Base-by-base conservation (phyloP, 2,888 invertebrate species). In the Pimpla rufipes region DNA sequence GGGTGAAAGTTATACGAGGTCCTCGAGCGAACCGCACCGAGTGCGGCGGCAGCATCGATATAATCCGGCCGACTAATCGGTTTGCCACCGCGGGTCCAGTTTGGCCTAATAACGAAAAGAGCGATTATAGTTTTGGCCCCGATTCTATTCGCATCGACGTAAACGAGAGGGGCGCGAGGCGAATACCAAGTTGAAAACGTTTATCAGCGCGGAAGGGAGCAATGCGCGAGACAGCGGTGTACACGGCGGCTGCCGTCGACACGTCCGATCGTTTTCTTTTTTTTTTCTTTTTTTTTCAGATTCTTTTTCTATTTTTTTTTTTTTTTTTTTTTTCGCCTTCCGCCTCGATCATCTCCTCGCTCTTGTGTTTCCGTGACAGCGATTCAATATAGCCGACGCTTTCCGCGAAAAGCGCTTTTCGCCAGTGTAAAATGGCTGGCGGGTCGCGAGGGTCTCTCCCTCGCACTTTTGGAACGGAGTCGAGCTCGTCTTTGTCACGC, bases 401-500 rank as follows among this genome's bases (percentile, higher is more conserved):
- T 81, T 76, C 57, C 57, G 57, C 59, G 75, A 75, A 76, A 76
- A 79, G 42, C 50, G 75, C 83, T 83, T 81, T 76, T n/a, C n/a
- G 71, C 71, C 78, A 86, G 79, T 84, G 68, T 80, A 84, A 87
- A 86, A 85, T 79, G 74, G 73, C 82, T 80, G 78, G 13, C 21
- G 11, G 23, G 75, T 29, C 29, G 67, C 52, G 64, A 66, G 45
- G 37, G 21, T 78, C 52, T 66, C 42, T 81, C 64, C 47, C 64
- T 45, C 64, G 59, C 21, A 13, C 35, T 40, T 23, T 47, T n/a
- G 13, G 8, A n/a, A n/a, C n/a, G n/a, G n/a, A n/a, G n/a, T 47
- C 40, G 10, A 64, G 21, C 55, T 55, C 68, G 45, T 79, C 66
- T 83, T 73, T 78, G 78, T 84, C 78, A 78, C 68, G 59, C 55